Evolutionary conservation across 2,797 vertebrate genomes (phyloP).

Genomic region (Microctenopoma lineatum): DNA sequence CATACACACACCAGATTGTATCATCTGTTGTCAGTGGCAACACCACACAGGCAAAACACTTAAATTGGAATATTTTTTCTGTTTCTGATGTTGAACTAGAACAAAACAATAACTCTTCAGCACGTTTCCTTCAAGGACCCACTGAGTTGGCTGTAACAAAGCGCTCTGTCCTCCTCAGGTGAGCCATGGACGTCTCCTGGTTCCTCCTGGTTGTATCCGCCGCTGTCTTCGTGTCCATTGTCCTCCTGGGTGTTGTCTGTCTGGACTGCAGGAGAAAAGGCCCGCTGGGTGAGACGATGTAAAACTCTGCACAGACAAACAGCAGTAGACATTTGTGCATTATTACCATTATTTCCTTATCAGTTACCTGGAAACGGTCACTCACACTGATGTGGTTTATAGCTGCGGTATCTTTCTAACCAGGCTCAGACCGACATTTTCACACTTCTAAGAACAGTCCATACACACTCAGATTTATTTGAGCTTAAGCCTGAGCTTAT

Average conservation of each 20-base stretch:
- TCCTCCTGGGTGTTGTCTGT: conserved; percentile 69
- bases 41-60: too few relatives aligned
- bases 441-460: not conserved
- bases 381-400: not conserved
- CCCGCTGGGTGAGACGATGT: conserved; percentile 60
- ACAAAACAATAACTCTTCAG: too few relatives aligned
- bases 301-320: not conserved
- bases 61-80: too few relatives aligned
- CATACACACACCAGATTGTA: too few relatives aligned
- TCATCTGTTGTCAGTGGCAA: too few relatives aligned
- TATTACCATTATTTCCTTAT: too few relatives aligned
- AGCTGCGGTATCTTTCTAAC: not conserved
- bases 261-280: conserved; percentile 68
- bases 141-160: too few relatives aligned
- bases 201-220: conserved; percentile 40
- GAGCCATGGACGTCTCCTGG: conserved; percentile 62
- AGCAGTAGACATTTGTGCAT: not conserved
- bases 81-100: too few relatives aligned
- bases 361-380: too few relatives aligned
- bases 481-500: not conserved
- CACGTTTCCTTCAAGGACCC: too few relatives aligned
- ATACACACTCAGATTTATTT: not conserved
- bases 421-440: not conserved
- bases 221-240: conserved; percentile 51
- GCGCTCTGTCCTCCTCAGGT: conserved; percentile 33